phyloP scores from a whole-genome alignment of 2,113 vertebrate species.

The Labrus mixtus region DNA sequence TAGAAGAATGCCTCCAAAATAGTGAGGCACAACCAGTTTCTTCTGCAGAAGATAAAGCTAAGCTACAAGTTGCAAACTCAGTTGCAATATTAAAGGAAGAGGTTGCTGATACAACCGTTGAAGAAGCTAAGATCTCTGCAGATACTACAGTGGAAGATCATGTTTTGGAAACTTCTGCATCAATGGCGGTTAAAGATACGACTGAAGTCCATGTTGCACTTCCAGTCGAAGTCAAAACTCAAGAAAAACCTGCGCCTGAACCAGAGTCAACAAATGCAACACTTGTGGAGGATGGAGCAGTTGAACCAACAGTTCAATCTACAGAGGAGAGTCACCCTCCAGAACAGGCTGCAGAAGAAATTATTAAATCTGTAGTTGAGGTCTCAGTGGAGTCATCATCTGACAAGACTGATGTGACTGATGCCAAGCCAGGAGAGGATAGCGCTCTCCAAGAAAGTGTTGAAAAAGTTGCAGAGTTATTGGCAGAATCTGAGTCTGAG shows the following conservation, averaged over 20 bases:
- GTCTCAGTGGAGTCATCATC: not conserved
- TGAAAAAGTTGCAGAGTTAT: not conserved
- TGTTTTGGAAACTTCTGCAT: constrained; percentile 16
- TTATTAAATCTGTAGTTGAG: not conserved
- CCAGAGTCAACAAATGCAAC: constrained; percentile 10
- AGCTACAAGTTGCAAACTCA: not conserved
- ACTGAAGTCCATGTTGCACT: not conserved
- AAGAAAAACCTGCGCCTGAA: constrained; percentile 12
- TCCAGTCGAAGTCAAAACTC: not conserved
- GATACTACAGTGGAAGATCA: constrained; percentile 17
- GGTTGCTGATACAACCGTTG: not conserved
- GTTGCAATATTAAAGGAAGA: not conserved
- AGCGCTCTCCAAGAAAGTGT: not conserved
- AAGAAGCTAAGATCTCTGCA: not conserved
- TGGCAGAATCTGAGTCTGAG: not conserved
- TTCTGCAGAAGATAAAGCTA: constrained; percentile 5
- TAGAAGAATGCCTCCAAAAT: constrained; percentile 7
- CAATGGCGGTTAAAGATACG: not conserved
- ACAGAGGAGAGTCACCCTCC: not conserved
- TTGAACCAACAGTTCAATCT: not conserved
- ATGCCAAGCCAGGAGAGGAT: not conserved
- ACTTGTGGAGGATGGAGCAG: not conserved
- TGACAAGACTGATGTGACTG: not conserved
- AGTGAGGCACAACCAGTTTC: not conserved
- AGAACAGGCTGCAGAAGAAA: not conserved